Base-by-base conservation (phyloP, 2,113 vertebrate species). In the Mustela nigripes region DNA sequence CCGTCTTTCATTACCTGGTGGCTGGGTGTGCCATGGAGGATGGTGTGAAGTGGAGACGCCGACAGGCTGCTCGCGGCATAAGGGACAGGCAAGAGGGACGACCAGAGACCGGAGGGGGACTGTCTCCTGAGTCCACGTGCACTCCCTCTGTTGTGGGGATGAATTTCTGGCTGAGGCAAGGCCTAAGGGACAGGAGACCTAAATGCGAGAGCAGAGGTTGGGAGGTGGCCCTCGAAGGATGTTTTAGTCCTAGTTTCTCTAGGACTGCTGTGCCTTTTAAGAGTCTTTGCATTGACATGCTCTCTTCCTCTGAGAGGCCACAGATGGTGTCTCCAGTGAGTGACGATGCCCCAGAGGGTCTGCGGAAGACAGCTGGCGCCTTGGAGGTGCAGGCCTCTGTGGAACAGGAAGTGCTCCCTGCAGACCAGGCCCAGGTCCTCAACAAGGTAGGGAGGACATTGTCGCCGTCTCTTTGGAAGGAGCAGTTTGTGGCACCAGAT, bases 251-350 rank as follows among this genome's bases (percentile, higher is more conserved):
- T 95, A 87, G 76, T 92, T 95, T 93, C 76, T 91, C 33, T 8
- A 71, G 73, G 60, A 60, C n/a, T 5, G 4, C 18, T 78, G 21
- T 15, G 5, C 10, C 78, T 94, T 89, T 86, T 84, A 36, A 63
- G 94, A 67, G n/a, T 88, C 39, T 36, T 89, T 98, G 90, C 98
- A 95, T 1, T 98, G 82, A 98, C 91, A 74, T 95, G 33, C 48
- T 98, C 0, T 98, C 78, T 98, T 98, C 89, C 69, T 98, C 98
- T 10, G 14, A 97, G 98, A 99, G 99, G 97, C 92, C 76, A 1
- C 98, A 97, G 97, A 94, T 22, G 97, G 98, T 95, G 31, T 96
- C 39, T 0, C 85, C 95, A 0, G 11, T 65, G 82, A 98, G 91
- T 1, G 31, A 10, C 0, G 92, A 89, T 4, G 26, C 24, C 0